A percentile compares a stretch with the other conserved stretches of the same genome.
Conservation (phyloP, 2,797 vertebrate species). For the Microtus californicus region DNA sequence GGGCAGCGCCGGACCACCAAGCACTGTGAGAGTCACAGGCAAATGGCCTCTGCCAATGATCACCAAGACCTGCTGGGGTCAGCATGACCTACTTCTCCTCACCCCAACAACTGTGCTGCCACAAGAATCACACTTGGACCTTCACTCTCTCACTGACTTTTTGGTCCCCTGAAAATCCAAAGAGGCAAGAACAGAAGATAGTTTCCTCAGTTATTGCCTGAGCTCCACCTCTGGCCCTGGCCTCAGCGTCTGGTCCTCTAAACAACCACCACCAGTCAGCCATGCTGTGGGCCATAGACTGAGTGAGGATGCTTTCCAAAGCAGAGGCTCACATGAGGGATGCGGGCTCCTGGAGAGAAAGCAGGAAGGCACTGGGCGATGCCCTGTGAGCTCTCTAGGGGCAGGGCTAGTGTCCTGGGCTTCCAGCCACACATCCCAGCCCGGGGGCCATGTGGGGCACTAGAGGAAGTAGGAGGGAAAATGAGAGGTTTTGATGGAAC, state of each 20-base stretch:
- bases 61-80: neutral
- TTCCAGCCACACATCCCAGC: neutral
- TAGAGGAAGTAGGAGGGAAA: conserved; percentile 65
- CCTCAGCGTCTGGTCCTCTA: neutral
- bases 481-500: conserved; percentile 68
- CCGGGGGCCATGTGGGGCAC: neutral
- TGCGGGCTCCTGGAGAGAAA: neutral
- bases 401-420: neutral
- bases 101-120: neutral
- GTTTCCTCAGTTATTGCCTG: neutral
- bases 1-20: rapidly evolving
- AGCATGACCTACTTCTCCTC: neutral
- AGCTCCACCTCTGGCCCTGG: neutral
- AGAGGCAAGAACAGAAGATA: neutral
- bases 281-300: neutral
- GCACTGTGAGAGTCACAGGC: neutral
- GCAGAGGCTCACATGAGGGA: neutral
- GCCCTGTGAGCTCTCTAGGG: neutral
- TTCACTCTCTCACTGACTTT: neutral
- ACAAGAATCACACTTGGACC: neutral
- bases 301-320: neutral
- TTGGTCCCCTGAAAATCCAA: neutral
- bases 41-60: rapidly evolving
- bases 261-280: neutral
- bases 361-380: neutral